Base-by-base conservation (phyloP, 2,113 vertebrate species). In the Lophura nycthemera region DNA sequence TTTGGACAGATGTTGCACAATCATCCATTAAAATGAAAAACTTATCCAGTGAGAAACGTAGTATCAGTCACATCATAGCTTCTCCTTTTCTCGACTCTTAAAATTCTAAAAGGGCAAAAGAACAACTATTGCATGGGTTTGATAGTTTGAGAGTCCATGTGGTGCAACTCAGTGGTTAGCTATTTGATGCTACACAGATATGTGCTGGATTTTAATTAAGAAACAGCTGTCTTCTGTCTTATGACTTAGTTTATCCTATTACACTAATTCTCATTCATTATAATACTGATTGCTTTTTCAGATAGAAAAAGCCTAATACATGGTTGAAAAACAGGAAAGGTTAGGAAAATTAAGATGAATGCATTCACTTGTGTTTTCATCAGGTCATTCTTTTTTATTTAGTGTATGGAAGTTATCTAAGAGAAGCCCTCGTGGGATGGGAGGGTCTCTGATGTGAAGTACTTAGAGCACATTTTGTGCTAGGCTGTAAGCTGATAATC, bases 301-400 rank as follows among this genome's bases (percentile, higher is more conserved):
- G 92, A 95, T 96, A 93, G 83, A 74, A 70, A 90, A 36, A 57
- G 40, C 67, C 89, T 91, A 76, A 76, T 91, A 32, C 19, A 1
- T 59, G n/a, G 36, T 75, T 91, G 96, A 92, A 88, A 94, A 96
- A 83, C 88, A 77, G 88, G 95, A 92, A 91, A 88, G 72, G 56
- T 43, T 96, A 64, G 88, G 43, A 83, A 80, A 89, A 76, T 73
- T 80, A 83, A 91, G 75, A 91, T 92, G 66, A 86, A 93, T 57
- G 11, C 72, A 50, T 42, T 80, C 30, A 79, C 93, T 95, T 69
- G 8, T 85, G 64, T 48, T 14, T 63, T 94, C 0, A 0, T 92
- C 54, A 85, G 75, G 75, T 79, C 59, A 13, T 18, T 85, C 67
- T 79, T 85, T 52, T 36, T 42, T 27, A 24, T 67, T 64, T 75